These are phyloP conservation scores for Steinernema carpocapsae DNA, from an alignment of 2,888 invertebrate species.

Conservation along the genomic window DNA sequence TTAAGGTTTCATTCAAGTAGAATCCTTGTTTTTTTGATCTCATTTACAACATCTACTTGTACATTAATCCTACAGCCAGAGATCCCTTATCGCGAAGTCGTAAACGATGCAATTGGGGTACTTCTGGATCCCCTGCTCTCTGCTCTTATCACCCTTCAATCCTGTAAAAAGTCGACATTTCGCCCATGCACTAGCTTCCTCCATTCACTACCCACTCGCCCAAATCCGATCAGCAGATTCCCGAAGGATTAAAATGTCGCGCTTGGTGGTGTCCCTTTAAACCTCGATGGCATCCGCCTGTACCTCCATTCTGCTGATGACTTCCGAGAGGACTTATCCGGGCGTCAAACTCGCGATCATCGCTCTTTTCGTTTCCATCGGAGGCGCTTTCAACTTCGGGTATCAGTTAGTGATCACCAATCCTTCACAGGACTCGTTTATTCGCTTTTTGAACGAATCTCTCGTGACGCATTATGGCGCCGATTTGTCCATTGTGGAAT, in stretches of 20 bases:
- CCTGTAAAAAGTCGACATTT: neutral
- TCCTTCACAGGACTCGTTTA: slow-evolving; percentile 57
- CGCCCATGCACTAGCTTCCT: neutral
- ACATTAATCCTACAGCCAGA: too few relatives aligned
- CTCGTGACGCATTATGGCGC: slow-evolving; percentile 42
- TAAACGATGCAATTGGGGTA: too few relatives aligned
- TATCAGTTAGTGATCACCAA: slow-evolving; percentile 60
- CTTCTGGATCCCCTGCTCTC: too few relatives aligned
- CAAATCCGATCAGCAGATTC: neutral
- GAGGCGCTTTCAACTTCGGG: slow-evolving; percentile 61
- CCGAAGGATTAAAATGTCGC: neutral
- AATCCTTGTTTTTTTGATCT: too few relatives aligned
- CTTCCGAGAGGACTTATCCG: neutral
- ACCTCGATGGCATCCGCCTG: too few relatives aligned
- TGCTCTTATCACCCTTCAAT: neutral
- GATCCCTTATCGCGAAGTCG: too few relatives aligned
- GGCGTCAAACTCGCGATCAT: slow-evolving; percentile 14
- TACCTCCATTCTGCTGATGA: too few relatives aligned
- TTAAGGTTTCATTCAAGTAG: too few relatives aligned
- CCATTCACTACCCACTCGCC: neutral
- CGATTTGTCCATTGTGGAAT: neutral
- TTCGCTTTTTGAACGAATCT: slow-evolving; percentile 53
- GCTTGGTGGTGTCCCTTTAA: neutral
- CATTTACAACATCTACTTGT: too few relatives aligned
- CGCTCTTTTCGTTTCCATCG: slow-evolving; percentile 45